Evolutionary conservation across 2,797 vertebrate genomes (phyloP).

Genomic region (Menidia menidia): DNA sequence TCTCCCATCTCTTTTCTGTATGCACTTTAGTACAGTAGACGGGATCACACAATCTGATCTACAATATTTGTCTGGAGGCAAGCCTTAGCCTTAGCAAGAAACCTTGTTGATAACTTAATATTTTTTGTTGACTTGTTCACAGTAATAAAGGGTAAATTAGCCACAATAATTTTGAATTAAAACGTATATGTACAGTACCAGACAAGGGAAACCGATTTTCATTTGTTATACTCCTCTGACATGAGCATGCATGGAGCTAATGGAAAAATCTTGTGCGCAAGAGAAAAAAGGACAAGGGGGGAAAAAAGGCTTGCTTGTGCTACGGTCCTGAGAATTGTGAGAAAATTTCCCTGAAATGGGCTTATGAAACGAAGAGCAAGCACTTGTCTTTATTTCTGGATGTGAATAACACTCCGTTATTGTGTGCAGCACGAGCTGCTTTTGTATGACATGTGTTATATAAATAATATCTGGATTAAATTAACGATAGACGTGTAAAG

Average conservation of each 20-base stretch:
- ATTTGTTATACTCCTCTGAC: slow-evolving; percentile 16
- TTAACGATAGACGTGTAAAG: slow-evolving; percentile 3
- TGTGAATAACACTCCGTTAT: not conserved
- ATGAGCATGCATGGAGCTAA: slow-evolving; percentile 19
- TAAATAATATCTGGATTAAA: slow-evolving; percentile 14
- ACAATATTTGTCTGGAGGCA: slow-evolving; percentile 27
- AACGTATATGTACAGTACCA: not conserved
- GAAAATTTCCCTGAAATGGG: slow-evolving; percentile 2
- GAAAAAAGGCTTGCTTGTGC: not conserved
- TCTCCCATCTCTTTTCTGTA: slow-evolving; percentile 25
- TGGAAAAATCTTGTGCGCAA: slow-evolving; percentile 28
- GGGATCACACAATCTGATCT: slow-evolving; percentile 36
- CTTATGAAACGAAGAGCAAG: not conserved
- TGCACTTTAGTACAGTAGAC: not conserved
- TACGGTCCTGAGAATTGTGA: not conserved
- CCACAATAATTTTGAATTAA: slow-evolving; percentile 5
- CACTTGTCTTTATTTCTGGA: slow-evolving; percentile 1
- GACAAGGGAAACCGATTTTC: slow-evolving; percentile 2
- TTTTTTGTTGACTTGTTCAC: not conserved
- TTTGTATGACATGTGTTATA: not conserved
- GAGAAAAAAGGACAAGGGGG: not conserved
- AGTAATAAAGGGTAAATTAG: slow-evolving; percentile 10
- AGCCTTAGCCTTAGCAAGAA: slow-evolving; percentile 36
- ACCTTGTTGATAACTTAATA: not conserved
- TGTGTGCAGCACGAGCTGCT: not conserved